phyloP scores from a whole-genome alignment of 2,113 vertebrate genomes.

The Perca schrenkii region DNA sequence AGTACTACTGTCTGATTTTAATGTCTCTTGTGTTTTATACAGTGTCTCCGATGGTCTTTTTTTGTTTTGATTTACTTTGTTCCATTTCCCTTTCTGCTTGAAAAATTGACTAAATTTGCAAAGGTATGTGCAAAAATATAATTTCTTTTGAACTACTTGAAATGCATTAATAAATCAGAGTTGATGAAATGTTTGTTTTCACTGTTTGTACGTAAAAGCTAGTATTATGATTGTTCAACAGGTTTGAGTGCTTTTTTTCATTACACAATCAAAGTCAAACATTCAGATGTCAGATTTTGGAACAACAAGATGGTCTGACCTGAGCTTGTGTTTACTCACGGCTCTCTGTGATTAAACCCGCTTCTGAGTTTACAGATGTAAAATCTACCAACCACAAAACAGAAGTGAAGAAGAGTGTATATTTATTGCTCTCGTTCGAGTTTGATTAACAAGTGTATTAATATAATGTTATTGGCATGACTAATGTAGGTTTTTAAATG shows the following conservation, averaged over 20 bases:
- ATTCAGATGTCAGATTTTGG: neutral
- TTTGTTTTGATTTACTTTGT: slow-evolving; percentile 69
- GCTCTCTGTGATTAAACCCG: neutral
- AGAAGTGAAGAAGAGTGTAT: slow-evolving; percentile 23
- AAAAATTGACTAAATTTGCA: slow-evolving; percentile 92
- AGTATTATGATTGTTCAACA: neutral
- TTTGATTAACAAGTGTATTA: neutral
- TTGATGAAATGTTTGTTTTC: slow-evolving; percentile 82
- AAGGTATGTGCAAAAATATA: slow-evolving; percentile 90
- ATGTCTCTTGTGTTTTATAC: slow-evolving; percentile 95
- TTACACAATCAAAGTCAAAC: neutral
- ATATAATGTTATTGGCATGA: neutral
- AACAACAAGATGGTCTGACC: neutral
- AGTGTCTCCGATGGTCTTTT: slow-evolving; percentile 84
- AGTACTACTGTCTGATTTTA: slow-evolving; percentile 93
- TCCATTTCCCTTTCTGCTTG: slow-evolving; percentile 77
- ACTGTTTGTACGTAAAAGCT: neutral
- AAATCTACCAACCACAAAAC: neutral
- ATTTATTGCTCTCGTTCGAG: slow-evolving; percentile 35
- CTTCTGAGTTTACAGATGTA: neutral
- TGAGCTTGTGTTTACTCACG: neutral
- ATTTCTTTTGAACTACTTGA: slow-evolving; percentile 94
- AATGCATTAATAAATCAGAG: slow-evolving; percentile 96
- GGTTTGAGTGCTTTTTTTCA: neutral
- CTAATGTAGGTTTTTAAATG: neutral